A percentile compares a stretch with the other conserved stretches of the same genome.
phyloP scores from a whole-genome alignment of 2,888 invertebrate species.

The Andrena bucephala region DNA sequence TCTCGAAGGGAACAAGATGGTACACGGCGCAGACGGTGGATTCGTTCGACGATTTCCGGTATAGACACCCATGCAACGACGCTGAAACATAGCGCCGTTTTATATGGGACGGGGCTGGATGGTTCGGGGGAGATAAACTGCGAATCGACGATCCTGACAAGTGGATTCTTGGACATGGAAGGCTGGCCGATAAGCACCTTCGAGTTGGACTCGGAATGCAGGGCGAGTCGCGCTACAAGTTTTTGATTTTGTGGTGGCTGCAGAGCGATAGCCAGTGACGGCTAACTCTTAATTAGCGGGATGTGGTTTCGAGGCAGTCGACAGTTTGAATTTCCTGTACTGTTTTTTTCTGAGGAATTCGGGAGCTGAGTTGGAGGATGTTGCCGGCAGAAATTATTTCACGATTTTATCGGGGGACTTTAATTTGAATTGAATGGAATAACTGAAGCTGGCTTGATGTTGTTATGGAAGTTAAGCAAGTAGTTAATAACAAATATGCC shows the following conservation, averaged over 20 bases:
- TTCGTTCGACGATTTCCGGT: slow-evolving; percentile 6
- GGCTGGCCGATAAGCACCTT: slow-evolving; percentile 11
- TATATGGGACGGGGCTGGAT: background rate
- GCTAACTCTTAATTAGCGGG: slow-evolving; percentile 51
- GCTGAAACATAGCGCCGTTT: slow-evolving; percentile 18
- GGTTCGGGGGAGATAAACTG: slow-evolving; percentile 23
- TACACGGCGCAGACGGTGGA: background rate
- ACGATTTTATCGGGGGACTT: too few relatives aligned
- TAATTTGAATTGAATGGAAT: too few relatives aligned
- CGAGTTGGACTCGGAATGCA: slow-evolving; percentile 23
- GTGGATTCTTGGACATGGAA: background rate
- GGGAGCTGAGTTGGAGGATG: background rate
- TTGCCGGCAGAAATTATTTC: background rate
- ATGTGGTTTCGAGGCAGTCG: slow-evolving; percentile 31
- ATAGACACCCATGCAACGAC: background rate
- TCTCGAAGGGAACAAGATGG: slow-evolving; percentile 67
- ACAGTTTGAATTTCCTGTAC: slow-evolving; percentile 2
- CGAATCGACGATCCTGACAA: background rate
- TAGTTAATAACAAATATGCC: too few relatives aligned
- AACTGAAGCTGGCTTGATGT: too few relatives aligned
- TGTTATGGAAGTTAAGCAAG: too few relatives aligned
- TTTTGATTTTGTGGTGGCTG: slow-evolving; percentile 22
- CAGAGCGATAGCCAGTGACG: slow-evolving; percentile 10
- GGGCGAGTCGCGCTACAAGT: background rate
- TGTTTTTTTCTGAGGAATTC: slow-evolving; percentile 16